Percentiles rank a stretch among this genome's conserved stretches.
Evolutionary conservation across 1,140 invertebrate genomes (phyloP).

Genomic region (Drosophila ironensis): DNA sequence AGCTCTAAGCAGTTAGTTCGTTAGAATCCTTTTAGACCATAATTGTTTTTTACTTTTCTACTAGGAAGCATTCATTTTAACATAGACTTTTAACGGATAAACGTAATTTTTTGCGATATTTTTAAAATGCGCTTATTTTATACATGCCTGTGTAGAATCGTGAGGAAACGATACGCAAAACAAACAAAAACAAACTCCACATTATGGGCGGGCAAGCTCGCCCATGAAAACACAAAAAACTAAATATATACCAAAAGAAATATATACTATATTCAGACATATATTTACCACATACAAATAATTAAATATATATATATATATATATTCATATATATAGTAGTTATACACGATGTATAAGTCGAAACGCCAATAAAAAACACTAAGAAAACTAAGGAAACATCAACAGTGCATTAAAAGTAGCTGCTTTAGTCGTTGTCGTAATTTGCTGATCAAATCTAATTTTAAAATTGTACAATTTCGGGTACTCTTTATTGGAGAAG

Average conservation of each 20-base stretch:
- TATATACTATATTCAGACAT: slow-evolving; percentile 73
- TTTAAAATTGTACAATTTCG: background rate
- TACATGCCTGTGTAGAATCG: slow-evolving; percentile 82
- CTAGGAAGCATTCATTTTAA: slow-evolving; percentile 72
- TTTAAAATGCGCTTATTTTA: slow-evolving; percentile 82
- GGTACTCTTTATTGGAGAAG: background rate
- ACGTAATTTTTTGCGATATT: slow-evolving; percentile 82
- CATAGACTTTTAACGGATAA: slow-evolving; percentile 81
- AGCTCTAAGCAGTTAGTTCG: slow-evolving; percentile 82
- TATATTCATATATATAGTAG: slow-evolving; percentile 69
- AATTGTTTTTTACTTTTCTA: slow-evolving; percentile 69
- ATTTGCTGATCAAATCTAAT: slow-evolving; percentile 3
- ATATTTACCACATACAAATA: slow-evolving; percentile 79
- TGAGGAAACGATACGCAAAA: slow-evolving; percentile 62
- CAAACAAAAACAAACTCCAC: slow-evolving; percentile 34
- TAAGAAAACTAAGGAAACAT: slow-evolving; percentile 51
- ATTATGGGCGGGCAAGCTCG: slow-evolving; percentile 38
- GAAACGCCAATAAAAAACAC: slow-evolving; percentile 74
- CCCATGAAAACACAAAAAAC: slow-evolving; percentile 34
- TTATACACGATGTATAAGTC: slow-evolving; percentile 76
- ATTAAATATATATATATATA: slow-evolving; percentile 62
- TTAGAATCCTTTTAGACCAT: slow-evolving; percentile 66
- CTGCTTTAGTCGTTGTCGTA: slow-evolving; percentile 25
- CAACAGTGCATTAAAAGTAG: slow-evolving; percentile 64
- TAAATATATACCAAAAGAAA: slow-evolving; percentile 26